phyloP scores from a whole-genome alignment of 2,797 vertebrate genomes.

The Harpagifer antarcticus region DNA sequence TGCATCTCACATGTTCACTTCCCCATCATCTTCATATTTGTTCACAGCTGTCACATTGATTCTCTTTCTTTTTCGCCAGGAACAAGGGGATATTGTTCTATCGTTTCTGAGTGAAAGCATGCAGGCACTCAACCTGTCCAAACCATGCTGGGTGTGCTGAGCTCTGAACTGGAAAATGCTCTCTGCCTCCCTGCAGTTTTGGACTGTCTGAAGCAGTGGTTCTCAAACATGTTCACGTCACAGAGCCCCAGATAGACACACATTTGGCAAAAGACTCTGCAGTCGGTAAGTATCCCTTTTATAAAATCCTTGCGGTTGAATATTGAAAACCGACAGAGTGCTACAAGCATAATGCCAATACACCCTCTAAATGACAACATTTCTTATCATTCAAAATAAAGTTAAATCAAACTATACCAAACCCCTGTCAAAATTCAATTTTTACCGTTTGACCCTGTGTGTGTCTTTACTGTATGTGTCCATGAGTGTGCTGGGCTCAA shows the following conservation, averaged over 20 bases:
- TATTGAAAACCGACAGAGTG: slow-evolving; percentile 6
- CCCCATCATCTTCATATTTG: slow-evolving; percentile 74
- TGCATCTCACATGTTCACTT: slow-evolving; percentile 73
- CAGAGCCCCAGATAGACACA: slow-evolving; percentile 43
- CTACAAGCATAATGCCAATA: not conserved
- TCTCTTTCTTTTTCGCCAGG: slow-evolving; percentile 60
- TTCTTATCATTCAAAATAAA: not conserved
- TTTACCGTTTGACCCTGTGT: no score
- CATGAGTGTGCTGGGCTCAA: no score
- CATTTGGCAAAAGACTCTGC: slow-evolving; percentile 33
- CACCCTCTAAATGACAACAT: not conserved
- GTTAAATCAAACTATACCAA: not conserved
- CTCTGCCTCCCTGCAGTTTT: slow-evolving; percentile 71
- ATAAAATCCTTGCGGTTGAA: slow-evolving; percentile 19
- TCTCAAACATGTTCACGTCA: slow-evolving; percentile 70
- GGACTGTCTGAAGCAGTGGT: slow-evolving; percentile 59
- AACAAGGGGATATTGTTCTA: slow-evolving; percentile 80
- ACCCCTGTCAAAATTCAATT: no score
- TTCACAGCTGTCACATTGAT: slow-evolving; percentile 76
- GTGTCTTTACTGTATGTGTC: no score
- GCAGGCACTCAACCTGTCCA: slow-evolving; percentile 82
- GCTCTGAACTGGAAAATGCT: slow-evolving; percentile 77
- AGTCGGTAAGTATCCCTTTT: slow-evolving; percentile 26
- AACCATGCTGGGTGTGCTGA: slow-evolving; percentile 71
- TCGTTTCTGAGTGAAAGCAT: slow-evolving; percentile 76